These are phyloP conservation scores for Homarus gammarus DNA, from an alignment of 2,888 invertebrate species.

Conservation along the genomic window DNA sequence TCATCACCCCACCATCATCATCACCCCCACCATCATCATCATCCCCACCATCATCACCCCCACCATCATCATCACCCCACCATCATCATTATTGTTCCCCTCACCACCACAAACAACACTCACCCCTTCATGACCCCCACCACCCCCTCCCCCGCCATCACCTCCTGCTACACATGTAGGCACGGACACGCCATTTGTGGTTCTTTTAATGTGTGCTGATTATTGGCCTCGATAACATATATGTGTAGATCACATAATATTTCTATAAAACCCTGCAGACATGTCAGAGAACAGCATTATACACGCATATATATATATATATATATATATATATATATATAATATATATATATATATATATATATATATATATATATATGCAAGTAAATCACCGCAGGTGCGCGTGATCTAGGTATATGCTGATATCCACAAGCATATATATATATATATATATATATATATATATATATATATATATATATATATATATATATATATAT, in stretches of 20 bases:
- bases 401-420: background rate
- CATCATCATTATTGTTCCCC: too few species aligned
- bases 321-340: slow-evolving; percentile 20
- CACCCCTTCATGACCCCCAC: too few species aligned
- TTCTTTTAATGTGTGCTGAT: slow-evolving; percentile 30
- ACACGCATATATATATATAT: slow-evolving; percentile 7
- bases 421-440: background rate
- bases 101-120: too few species aligned
- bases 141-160: background rate
- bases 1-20: background rate
- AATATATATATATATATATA: slow-evolving; percentile 18
- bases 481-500: background rate
- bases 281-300: background rate
- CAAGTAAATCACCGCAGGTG: background rate
- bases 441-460: slow-evolving; percentile 20
- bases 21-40: background rate
- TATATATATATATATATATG: slow-evolving; percentile 5
- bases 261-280: background rate
- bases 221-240: background rate
- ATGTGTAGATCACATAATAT: background rate
- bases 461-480: slow-evolving; percentile 16
- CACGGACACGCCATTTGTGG: slow-evolving; percentile 26
- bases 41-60: background rate
- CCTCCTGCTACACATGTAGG: background rate
- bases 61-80: background rate